Base-by-base conservation (phyloP, 2,797 vertebrate genomes). In the Enteromius anoplus region DNA sequence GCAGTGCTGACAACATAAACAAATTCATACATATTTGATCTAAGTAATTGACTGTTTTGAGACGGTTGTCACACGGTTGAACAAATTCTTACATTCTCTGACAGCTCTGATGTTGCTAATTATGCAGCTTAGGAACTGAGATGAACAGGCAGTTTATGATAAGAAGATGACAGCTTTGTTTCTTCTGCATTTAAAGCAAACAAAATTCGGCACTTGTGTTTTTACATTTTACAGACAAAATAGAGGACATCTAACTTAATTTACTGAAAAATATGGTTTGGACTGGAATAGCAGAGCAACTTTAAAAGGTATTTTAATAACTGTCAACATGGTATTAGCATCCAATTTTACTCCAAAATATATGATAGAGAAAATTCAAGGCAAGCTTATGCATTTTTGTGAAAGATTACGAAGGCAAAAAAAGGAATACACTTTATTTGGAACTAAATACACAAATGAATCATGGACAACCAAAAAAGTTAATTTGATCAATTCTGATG, bases 1-100 rank as follows among this genome's bases (percentile, higher is more conserved):
- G 42, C 5, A 2, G 5, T 32, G 19, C 37, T 40, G 12, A 75
- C 14, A 65, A 47, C 26, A 65, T 40, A 60, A 71, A 69, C 32
- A 79, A 69, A 80, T 62, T 71, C 42, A 84, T 72, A 78, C 55
- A 70, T 53, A 64, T 71, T 84, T 73, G 78, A 80, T 60, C 53
- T 15, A 75, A 64, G 42, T 49, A 64, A 51, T 34, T 37, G 66
- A n/a, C 26, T 7, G 26, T 58, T 75, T 75, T 58, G 11, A 75
- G 53, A 17, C 2, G 34, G 51, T 5, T 70, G 66, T 80, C 34
- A 49, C 60, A 65, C 19, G 5, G 26, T 23, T 78, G 76, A 45
- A 34, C 0, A 34, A 58, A 34, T 26, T 75, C 72, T 40, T 49
- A 78, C 26, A 51, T 51, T 42, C 69, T 58, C n/a, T 58, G 66